These are phyloP conservation scores for Acanthacorydalis orientalis DNA, from an alignment of 2,888 invertebrate genomes.

Conservation along the genomic window DNA sequence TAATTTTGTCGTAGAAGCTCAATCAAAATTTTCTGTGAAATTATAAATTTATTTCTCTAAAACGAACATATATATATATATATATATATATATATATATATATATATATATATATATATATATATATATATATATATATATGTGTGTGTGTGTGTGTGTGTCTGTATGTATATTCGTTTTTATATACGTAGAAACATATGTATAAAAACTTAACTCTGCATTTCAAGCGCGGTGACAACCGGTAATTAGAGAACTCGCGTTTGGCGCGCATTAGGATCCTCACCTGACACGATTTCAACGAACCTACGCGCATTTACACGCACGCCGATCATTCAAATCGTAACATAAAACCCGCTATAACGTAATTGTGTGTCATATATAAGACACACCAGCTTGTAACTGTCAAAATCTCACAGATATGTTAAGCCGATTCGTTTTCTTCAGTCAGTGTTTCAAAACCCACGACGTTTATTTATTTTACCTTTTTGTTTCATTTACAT, in stretches of 20 bases:
- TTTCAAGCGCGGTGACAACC: constrained; percentile 23
- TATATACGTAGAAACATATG: not conserved
- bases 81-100: not conserved
- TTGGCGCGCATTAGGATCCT: constrained; percentile 17
- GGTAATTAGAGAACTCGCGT: constrained; percentile 18
- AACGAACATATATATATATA: too few relatives aligned
- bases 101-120: not conserved
- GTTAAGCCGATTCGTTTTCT: constrained; percentile 16
- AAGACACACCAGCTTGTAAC: constrained; percentile 15
- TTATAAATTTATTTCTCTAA: too few relatives aligned
- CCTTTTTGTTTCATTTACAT: too few relatives aligned
- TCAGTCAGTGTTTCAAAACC: not conserved
- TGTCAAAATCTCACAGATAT: constrained; percentile 16
- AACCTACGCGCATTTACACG: constrained; percentile 12
- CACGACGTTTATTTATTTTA: too few relatives aligned
- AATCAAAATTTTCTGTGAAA: too few relatives aligned
- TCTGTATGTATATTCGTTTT: not conserved
- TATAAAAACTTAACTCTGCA: constrained; percentile 12
- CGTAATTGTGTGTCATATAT: constrained; percentile 9
- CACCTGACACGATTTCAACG: constrained; percentile 14
- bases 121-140: not conserved
- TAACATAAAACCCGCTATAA: not conserved
- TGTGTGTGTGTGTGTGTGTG: not conserved
- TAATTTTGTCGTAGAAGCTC: too few relatives aligned
- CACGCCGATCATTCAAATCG: constrained; percentile 13